phyloP scores from a whole-genome alignment of 2,797 vertebrate genomes.

The Cyclura pinguis region DNA sequence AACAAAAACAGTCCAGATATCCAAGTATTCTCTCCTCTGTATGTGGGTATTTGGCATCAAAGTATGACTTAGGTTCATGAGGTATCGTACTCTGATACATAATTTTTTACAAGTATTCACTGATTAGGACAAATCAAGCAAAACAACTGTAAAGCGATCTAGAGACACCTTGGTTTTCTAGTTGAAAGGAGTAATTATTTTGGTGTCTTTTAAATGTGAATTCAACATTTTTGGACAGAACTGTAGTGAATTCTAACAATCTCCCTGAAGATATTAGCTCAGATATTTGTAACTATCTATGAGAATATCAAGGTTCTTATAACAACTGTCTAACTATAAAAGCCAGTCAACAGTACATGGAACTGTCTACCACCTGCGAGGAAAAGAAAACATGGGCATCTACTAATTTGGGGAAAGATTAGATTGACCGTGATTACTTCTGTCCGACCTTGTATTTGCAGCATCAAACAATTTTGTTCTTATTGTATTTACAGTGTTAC shows the following conservation, averaged over 20 bases:
- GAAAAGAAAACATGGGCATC: neutral
- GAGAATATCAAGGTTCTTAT: conserved; percentile 44
- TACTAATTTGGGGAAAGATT: neutral
- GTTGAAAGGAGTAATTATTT: neutral
- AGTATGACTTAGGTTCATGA: neutral
- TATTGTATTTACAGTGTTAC: no score
- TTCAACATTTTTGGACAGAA: neutral
- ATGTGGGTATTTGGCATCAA: neutral
- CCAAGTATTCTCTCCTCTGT: neutral
- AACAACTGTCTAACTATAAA: conserved; percentile 50
- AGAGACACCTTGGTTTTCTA: neutral
- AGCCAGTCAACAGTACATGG: conserved; percentile 24
- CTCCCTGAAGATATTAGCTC: neutral
- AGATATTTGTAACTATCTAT: conserved; percentile 31
- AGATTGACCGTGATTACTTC: neutral
- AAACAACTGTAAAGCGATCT: neutral
- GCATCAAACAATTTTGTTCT: no score
- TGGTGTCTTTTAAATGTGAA: neutral
- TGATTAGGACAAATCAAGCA: neutral
- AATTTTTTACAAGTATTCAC: neutral
- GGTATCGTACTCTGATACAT: neutral
- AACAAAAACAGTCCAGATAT: neutral
- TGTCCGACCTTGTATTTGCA: no score
- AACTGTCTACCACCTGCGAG: neutral
- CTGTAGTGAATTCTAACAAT: neutral